Percentiles rank a stretch among this genome's conserved stretches.
Evolutionary conservation across 2,113 vertebrate species (phyloP).

Genomic region (Oxyura jamaicensis): DNA sequence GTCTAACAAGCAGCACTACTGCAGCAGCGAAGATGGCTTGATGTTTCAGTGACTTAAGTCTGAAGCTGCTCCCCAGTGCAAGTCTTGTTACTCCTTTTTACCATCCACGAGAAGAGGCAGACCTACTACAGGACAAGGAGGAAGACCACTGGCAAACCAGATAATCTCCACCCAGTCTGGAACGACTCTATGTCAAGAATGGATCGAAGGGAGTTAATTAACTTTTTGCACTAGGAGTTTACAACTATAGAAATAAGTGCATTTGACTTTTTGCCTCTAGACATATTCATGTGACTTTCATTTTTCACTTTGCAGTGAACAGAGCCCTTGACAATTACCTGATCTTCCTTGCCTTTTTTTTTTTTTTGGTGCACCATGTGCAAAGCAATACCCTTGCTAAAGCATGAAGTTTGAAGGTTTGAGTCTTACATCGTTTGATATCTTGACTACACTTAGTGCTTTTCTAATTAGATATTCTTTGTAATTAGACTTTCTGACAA

Average conservation of each 20-base stretch:
- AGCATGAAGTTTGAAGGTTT: not conserved
- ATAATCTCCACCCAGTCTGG: not conserved
- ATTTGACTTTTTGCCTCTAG: not conserved
- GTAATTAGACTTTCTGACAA: not conserved
- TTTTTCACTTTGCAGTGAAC: not conserved
- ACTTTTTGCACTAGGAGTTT: not conserved
- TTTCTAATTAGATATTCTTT: not conserved
- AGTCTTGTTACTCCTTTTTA: not conserved
- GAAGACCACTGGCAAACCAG: not conserved
- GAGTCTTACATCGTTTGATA: not conserved
- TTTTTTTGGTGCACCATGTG: not conserved
- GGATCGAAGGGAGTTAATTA: not conserved
- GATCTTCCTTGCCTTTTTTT: rapidly evolving
- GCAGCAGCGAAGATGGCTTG: not conserved
- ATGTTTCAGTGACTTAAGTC: rapidly evolving
- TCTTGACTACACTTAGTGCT: not conserved
- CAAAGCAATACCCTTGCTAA: not conserved
- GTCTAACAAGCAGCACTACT: not conserved
- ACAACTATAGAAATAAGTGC: not conserved
- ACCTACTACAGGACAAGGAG: not conserved
- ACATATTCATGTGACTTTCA: not conserved
- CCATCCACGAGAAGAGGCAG: not conserved
- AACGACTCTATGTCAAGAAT: not conserved
- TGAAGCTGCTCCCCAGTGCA: not conserved
- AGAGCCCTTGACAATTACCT: not conserved